Evolutionary conservation across 2,888 invertebrate species (phyloP).

Genomic region (Carpatolechia fugitivella): DNA sequence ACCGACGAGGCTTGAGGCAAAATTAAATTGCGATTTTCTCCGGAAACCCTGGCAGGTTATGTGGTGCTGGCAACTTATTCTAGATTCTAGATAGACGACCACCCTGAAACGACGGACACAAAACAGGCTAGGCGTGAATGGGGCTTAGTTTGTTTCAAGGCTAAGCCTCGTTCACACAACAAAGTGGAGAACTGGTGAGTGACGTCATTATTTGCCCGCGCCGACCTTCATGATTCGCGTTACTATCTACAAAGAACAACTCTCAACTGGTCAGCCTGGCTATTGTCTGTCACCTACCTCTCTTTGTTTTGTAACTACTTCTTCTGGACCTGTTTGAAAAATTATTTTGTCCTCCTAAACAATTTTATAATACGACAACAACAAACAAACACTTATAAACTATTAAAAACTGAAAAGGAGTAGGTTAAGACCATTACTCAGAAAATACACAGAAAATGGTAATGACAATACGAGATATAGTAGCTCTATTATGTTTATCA

Average conservation of each 20-base stretch:
- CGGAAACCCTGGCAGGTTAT: slow-evolving; percentile 10
- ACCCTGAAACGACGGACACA: slow-evolving; percentile 4
- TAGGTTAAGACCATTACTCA: too few species aligned
- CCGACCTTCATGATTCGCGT: slow-evolving; percentile 37
- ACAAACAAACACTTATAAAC: too few species aligned
- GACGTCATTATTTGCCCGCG: slow-evolving; percentile 20
- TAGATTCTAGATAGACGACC: background rate
- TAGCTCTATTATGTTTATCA: slow-evolving; percentile 27
- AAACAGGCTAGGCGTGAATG: slow-evolving; percentile 13
- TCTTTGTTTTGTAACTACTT: background rate
- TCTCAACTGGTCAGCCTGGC: slow-evolving; percentile 37
- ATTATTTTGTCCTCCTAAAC: background rate
- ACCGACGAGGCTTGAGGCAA: slow-evolving; percentile 11
- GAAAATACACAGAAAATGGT: background rate
- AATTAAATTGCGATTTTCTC: slow-evolving; percentile 15
- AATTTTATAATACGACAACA: too few species aligned
- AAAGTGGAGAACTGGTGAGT: slow-evolving; percentile 4
- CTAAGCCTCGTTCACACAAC: slow-evolving; percentile 1
- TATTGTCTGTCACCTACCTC: slow-evolving; percentile 28
- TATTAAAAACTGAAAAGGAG: too few species aligned
- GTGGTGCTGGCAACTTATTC: background rate
- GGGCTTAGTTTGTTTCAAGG: background rate
- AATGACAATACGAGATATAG: slow-evolving; percentile 21
- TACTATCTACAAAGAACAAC: slow-evolving; percentile 31
- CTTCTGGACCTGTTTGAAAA: background rate